Evolutionary conservation across 2,797 vertebrate species (phyloP), one percentile per base, ranked within the genome.

Genomic region (Tokudaia muenninki): DNA sequence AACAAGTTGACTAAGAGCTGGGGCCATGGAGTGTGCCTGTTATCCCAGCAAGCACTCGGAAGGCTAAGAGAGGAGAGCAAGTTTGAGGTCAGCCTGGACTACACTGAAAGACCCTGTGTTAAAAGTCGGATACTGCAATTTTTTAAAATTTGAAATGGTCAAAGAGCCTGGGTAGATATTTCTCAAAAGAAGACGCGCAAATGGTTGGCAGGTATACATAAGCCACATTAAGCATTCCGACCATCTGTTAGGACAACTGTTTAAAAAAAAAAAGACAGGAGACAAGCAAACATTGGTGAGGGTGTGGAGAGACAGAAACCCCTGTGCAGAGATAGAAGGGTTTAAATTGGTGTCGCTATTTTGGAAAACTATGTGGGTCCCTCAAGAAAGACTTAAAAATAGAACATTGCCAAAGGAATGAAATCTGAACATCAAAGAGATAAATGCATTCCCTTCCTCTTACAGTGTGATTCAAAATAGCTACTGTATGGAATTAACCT

Each of bases 341-440:
- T 75, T 37, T 41, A 70, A 91, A 61, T 31, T 44, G 37, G 21
- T 4, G 17, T 21, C 41, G 50, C 34, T 65, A 59, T 77, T 77
- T 29, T 61, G 77, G 59, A 72, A 94, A 91, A 52, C 17, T 61
- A 75, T 70, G 41, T 70, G 44, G 34, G 67, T 24, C 67, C 41
- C 59, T 82, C 37, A 70, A 61, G 65, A 92, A 82, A 70, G 86
- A 88, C 67, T 47, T 77, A 63, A 87, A 87, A 91, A 81, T 59
- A 89, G 87, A 61, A 31, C 87, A 4, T 26, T 29, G 70, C 52
- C 50, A 37, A 41, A 75, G 8, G n/a, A 74, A 16, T 44, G 26
- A 88, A 75, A 57, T 57, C 16, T 29, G 50, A 57, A 21, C 41
- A 57, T 41, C 67, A 59, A 74, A 88, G 70, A 74, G 67, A 21